A percentile compares a stretch with the other conserved stretches of the same genome.
Evolutionary conservation across 1,140 invertebrate genomes (phyloP).

Genomic region (Cydia strobilella): DNA sequence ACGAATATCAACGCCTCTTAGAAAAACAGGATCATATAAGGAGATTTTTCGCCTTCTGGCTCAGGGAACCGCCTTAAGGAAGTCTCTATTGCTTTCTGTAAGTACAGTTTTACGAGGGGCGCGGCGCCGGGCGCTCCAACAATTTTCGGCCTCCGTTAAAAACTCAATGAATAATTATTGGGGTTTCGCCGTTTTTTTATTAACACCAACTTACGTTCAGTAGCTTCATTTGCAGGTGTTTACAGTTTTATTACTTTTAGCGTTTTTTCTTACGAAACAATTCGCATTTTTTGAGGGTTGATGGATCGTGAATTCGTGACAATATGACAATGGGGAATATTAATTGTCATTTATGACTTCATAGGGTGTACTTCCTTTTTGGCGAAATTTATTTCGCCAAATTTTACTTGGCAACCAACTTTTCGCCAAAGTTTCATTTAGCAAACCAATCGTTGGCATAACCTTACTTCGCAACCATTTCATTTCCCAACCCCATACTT

Average conservation of each 20-base stretch:
- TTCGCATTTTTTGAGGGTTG: neutral
- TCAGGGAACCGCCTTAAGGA: too few relatives aligned
- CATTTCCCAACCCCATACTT: too few relatives aligned
- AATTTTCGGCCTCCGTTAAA: constrained; percentile 73
- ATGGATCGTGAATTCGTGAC: neutral
- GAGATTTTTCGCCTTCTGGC: too few relatives aligned
- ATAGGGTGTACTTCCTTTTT: too few relatives aligned
- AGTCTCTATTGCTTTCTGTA: constrained; percentile 48
- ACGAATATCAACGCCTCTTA: too few relatives aligned
- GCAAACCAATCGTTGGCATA: too few relatives aligned
- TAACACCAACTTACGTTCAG: constrained; percentile 25
- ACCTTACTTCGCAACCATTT: too few relatives aligned
- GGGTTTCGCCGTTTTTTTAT: constrained; percentile 37
- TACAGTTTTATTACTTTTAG: constrained; percentile 7
- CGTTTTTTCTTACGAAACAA: neutral
- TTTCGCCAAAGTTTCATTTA: too few relatives aligned
- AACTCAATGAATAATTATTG: constrained; percentile 79
- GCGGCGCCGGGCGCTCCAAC: constrained; percentile 58
- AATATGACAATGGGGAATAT: neutral
- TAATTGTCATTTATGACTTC: neutral
- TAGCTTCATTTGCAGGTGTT: constrained; percentile 29
- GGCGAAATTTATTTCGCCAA: too few relatives aligned
- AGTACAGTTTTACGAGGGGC: constrained; percentile 74
- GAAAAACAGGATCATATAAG: too few relatives aligned
- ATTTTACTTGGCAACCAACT: too few relatives aligned